phyloP scores from a whole-genome alignment of 2,888 invertebrate species.

The Norana najaformis region DNA sequence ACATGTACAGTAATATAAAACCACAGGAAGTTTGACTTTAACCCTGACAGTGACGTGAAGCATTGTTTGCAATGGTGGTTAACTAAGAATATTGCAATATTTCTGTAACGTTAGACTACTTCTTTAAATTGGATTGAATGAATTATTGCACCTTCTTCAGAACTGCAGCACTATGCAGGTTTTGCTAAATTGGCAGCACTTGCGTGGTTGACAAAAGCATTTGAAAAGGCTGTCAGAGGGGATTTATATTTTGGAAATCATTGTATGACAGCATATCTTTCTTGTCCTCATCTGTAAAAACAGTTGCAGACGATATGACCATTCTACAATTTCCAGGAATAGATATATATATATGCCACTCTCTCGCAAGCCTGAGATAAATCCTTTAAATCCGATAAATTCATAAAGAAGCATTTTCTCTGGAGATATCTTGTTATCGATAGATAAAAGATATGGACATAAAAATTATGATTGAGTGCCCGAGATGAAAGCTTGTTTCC shows the following conservation, averaged over 20 bases:
- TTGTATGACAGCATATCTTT: not conserved
- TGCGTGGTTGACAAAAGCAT: not conserved
- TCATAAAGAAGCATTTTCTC: not conserved
- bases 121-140: not conserved
- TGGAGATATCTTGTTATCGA: not conserved
- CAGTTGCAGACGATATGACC: not conserved
- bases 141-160: not conserved
- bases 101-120: not conserved
- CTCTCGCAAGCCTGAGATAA: not conserved
- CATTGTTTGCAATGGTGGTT: not conserved
- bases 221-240: not conserved
- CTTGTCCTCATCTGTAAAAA: too few species aligned
- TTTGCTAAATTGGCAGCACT: not conserved
- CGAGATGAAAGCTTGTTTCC: not conserved
- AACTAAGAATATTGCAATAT: not conserved
- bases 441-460: not conserved
- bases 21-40: not conserved
- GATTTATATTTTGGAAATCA: not conserved
- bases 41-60: not conserved
- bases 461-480: not conserved
- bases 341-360: too few species aligned
- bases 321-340: not conserved
- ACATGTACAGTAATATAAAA: too few species aligned
- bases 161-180: not conserved
- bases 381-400: not conserved